Evolutionary conservation across 2,797 vertebrate species (phyloP), one percentile per base, ranked within the genome.

Genomic region (Molossus molossus): DNA sequence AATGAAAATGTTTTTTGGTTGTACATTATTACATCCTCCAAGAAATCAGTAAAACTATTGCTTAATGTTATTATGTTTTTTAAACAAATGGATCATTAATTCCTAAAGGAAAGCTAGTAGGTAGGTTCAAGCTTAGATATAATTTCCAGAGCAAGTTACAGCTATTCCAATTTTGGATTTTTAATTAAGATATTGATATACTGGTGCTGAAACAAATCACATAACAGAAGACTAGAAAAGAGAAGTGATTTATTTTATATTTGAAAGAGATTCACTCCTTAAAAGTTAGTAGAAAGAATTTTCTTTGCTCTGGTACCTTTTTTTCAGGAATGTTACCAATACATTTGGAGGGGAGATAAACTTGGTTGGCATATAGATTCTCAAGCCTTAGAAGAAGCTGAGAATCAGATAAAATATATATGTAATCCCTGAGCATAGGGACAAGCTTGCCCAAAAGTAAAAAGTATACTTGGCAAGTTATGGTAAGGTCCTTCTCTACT

Each of bases 91-190:
- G 3, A 58, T 64, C 53, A 57, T 18, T 53, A 12, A 20, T 15
- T 89, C 83, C n/a, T 67, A 91, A 90, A 58, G 57, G 27, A 58
- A 33, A 62, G 1, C 79, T 91, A 77, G n/a, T 96, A 96, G 29
- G 3, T 20, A 90, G 13, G 3, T 69, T 96, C 37, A 93, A 96
- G 4, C 1, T 5, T 93, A 75, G 15, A 90, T 8, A 81, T 93
- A 70, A 77, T 86, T 83, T 87, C 5, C 45, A 67, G 53, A 15
- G 21, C 79, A 60, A 77, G 0, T 15, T 88, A 67, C 3, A 89
- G n/a, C 1, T 33, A 57, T 60, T 86, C 48, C 1, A 89, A 62
- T 5, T 80, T 45, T 87, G 0, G 1, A 50, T 53, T 96, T 93
- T 5, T 65, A 65, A 88, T 80, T 40, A 72, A 95, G 75, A 3